phyloP scores from a whole-genome alignment of 2,797 vertebrate species.

The Channallabes apus region DNA sequence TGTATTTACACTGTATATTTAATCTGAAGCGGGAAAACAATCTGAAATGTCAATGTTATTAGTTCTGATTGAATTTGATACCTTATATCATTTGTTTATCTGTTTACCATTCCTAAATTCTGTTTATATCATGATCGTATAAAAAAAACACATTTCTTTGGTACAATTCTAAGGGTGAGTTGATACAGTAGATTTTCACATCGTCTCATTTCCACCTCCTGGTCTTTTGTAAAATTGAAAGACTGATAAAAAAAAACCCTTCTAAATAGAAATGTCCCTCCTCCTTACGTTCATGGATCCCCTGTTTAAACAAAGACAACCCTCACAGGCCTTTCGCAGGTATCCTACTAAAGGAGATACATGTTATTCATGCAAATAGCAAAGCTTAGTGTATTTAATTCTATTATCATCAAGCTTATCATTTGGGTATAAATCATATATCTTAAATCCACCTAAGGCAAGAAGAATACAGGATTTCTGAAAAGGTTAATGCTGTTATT shows the following conservation, averaged over 20 bases:
- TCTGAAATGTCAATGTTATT: background rate
- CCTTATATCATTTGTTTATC: background rate
- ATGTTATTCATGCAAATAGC: background rate
- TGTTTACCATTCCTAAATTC: background rate
- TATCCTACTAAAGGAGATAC: background rate
- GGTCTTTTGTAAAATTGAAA: background rate
- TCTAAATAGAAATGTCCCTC: background rate
- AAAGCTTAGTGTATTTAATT: background rate
- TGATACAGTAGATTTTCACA: background rate
- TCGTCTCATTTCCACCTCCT: background rate
- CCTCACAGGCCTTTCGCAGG: background rate
- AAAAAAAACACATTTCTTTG: background rate
- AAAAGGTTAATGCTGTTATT: background rate
- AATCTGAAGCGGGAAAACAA: background rate
- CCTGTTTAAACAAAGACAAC: background rate
- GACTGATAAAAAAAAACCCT: background rate
- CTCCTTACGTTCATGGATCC: background rate
- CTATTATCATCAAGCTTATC: background rate
- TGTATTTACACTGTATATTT: background rate
- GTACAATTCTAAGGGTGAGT: background rate
- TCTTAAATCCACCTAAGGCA: background rate
- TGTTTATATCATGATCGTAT: background rate
- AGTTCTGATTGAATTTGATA: background rate
- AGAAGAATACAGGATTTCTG: background rate
- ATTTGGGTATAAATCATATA: background rate